Base-by-base conservation (phyloP, 2,888 invertebrate species). In the Heliconius aoede region DNA sequence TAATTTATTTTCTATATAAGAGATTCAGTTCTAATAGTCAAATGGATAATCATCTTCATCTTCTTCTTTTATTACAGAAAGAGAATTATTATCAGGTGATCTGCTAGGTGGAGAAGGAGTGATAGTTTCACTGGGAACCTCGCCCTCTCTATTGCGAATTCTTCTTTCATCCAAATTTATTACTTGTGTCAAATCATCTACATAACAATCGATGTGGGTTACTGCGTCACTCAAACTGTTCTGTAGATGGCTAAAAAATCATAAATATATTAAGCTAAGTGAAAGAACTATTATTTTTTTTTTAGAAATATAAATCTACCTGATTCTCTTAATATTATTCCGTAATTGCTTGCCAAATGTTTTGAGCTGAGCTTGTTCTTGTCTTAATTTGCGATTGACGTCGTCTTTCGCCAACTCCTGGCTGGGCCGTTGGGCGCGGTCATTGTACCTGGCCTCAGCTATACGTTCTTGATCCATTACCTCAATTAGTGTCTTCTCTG, bases 391-490 rank as follows among this genome's bases (percentile, higher is more conserved):
- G 21, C 90, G 88, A 83, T 97, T 96, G 0, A 95, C 95, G 74
- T 96, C 95, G 83, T 97, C 97, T 55, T 94, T 94, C 11, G 95
- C 96, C 40, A 95, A 86, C 86, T 97, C 97, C 28, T 95, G 95
- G 8, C 95, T 95, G 8, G 96, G 96, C 75, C 97, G 94, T 83
- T 95, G 95, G 4, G 95, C 94, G 51, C 97, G 95, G 86, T 97
- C 97, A 82, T 96, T 96, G 72, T 97, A 89, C 81, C 97, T 95
- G 0, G 97, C 96, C 87, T 97, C 96, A 5, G 96, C 96, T 75
- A 97, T 89, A 83, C 97, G 96, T 80, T 96, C 94, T 61, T 96
- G 95, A 80, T 97, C 96, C 82, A 95, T 95, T 83, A 97, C 97
- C 61, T 95, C 95, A 69, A 95, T 82, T n/a, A 97, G 88, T 30